Evolutionary conservation across 1,140 invertebrate species (phyloP), one percentile per base, ranked within the genome.

Genomic region (Samia ricini): DNA sequence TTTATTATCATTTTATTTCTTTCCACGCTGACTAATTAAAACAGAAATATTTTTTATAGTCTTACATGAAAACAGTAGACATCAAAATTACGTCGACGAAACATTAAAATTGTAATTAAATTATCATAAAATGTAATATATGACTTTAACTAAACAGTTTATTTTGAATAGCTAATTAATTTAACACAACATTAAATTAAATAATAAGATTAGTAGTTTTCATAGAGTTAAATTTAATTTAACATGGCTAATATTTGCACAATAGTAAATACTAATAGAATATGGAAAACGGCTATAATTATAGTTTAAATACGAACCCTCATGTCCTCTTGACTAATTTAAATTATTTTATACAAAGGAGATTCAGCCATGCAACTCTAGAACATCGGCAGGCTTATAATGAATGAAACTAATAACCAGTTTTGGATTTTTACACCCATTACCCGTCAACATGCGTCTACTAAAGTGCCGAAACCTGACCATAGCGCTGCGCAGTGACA

Each of bases 391-490:
- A 57, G 52, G 56, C 69, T 71, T 67, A 56, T 72, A 66, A 72
- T 81, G 77, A 84, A 85, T 85, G 83, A 75, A 77, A 57, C 62
- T 15, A 42, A 42, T 15, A 42, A 42, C 33, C 33, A 42, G 33
- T 42, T 42, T 42, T 7, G 33, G 33, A 42, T 15, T 42, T 52
- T 52, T 23, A 52, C 51, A 52, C 20, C 20, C 51, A 52, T 52
- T 52, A 20, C 6, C 20, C 15, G 22, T 52, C 19, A 81, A 78
- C 75, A 74, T 79, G 69, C 77, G 81, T 87, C 85, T 88, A 79
- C 83, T 64, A 24, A 66, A 62, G 72, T 65, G 63, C 69, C 84
- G 81, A 89, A 89, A 89, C 85, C 81, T 79, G 86, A 86, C 76
- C 66, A 71, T 68, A 64, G 62, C 73, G 75, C 79, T 76, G 74